Evolutionary conservation across 2,888 invertebrate genomes (phyloP), one percentile per base, ranked within the genome.

Genomic region (Lithophane ornitopus): DNA sequence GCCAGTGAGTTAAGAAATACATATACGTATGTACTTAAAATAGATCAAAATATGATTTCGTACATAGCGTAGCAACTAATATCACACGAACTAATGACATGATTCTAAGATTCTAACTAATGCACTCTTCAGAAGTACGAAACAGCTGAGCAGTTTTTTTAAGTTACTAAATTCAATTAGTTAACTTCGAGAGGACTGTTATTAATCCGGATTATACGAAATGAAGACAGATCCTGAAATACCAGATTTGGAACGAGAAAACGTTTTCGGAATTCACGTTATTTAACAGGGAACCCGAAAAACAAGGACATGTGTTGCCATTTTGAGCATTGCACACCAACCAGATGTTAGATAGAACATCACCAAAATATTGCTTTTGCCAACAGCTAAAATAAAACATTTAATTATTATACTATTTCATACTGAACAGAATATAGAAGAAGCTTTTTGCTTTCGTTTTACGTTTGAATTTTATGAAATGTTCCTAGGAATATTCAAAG

Each of bases 171-270:
- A 54, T 46, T 61, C 41, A 67, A 74, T 68, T 59, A 26, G 16
- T 52, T 41, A 58, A 52, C 77, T 65, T 77, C 22, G n/a, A 0
- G 11, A 77, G 26, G 16, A 28, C 8, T 44, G 19, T 26, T 59
- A 59, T 52, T 77, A 34, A 52, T 44, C 34, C 52, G 52, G 52
- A 61, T 76, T n/a, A 26, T 4, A n/a, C 22, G 9, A 74, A 80
- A 75, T 80, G 49, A 79, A 82, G 79, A 80, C 52, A 70, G 70
- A 80, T 61, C 58, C 70, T 69, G 56, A 84, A 74, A 69, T 66
- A 11, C 12, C 59, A 58, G 41, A 59, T 8, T 9, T 46, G 56
- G 76, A 49, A 19, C 39, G 63, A 76, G 65, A 68, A 83, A 73
- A 62, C 62, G 0, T 76, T 76, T 78, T 41, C 34, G 26, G 39